Conservation (phyloP, 2,888 invertebrate species). For the Zaprionus obscuricornis region DNA sequence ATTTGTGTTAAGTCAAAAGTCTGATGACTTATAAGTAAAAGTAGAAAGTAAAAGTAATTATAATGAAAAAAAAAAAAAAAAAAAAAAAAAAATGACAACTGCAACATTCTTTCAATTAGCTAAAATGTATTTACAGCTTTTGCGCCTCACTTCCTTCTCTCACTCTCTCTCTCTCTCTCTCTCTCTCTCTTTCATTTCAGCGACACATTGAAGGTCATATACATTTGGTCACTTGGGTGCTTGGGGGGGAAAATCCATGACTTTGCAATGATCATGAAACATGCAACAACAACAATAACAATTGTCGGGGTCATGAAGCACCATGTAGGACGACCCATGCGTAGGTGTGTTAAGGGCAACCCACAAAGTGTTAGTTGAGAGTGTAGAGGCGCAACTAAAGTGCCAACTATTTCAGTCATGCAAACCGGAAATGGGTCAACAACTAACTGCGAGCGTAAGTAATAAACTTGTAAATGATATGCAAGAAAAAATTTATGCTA, state of each 20-base stretch:
- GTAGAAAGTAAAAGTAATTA: conserved; percentile 38
- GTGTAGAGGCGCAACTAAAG: no score
- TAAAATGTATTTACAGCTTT: no score
- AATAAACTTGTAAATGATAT: no score
- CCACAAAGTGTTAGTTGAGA: no score
- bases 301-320: conserved; percentile 22
- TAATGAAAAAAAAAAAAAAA: conserved; percentile 8
- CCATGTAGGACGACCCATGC: no score
- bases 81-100: conserved; percentile 6
- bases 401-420: no score
- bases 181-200: not conserved
- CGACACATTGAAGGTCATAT: conserved; percentile 27
- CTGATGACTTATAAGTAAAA: conserved; percentile 5
- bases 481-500: no score
- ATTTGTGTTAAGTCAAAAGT: no score
- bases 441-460: no score
- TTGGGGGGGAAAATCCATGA: conserved; percentile 8
- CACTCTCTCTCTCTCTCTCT: not conserved
- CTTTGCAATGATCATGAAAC: conserved; percentile 29
- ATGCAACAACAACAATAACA: conserved; percentile 34
- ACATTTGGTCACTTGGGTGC: conserved; percentile 18
- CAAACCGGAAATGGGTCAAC: no score
- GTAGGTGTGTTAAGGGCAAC: no score
- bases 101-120: conserved; percentile 47
- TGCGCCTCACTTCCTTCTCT: not conserved